Evolutionary conservation across 2,113 vertebrate genomes (phyloP).

Genomic region (Empidonax alnorum): DNA sequence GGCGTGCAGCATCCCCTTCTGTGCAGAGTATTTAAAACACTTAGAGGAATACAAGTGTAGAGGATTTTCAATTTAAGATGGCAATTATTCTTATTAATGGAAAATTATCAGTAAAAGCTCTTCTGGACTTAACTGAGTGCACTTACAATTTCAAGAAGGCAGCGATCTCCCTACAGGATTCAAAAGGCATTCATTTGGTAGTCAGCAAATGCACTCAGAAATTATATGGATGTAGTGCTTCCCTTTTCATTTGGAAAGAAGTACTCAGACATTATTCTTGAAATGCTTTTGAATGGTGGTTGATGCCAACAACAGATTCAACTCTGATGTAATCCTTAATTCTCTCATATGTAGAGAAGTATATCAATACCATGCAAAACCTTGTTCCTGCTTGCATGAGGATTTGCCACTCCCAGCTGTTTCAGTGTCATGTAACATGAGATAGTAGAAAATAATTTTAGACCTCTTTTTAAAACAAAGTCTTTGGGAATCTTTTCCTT

Average conservation of each 20-base stretch:
- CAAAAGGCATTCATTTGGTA: constrained; percentile 21
- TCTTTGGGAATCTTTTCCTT: background rate
- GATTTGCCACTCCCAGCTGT: background rate
- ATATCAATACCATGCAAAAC: background rate
- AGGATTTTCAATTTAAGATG: constrained; percentile 23
- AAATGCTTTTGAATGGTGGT: background rate
- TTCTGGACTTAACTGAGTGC: constrained; percentile 37
- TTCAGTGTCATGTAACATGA: background rate
- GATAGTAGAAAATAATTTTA: background rate
- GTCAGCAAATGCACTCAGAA: constrained; percentile 37
- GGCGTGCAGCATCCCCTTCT: background rate
- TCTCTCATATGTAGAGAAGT: background rate
- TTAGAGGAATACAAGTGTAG: background rate
- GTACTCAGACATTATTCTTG: background rate
- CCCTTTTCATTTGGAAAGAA: constrained; percentile 5
- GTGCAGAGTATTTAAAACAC: background rate
- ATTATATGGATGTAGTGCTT: background rate
- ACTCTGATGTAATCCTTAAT: background rate
- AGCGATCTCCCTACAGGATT: background rate
- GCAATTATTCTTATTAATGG: constrained; percentile 55
- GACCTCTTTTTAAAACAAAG: background rate
- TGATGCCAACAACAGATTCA: background rate
- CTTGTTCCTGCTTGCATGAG: background rate
- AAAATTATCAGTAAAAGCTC: constrained; percentile 59
- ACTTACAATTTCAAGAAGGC: constrained; percentile 36